phyloP scores from a whole-genome alignment of 92 coral and sea anemone species.

The Palythoa grandiflora region DNA sequence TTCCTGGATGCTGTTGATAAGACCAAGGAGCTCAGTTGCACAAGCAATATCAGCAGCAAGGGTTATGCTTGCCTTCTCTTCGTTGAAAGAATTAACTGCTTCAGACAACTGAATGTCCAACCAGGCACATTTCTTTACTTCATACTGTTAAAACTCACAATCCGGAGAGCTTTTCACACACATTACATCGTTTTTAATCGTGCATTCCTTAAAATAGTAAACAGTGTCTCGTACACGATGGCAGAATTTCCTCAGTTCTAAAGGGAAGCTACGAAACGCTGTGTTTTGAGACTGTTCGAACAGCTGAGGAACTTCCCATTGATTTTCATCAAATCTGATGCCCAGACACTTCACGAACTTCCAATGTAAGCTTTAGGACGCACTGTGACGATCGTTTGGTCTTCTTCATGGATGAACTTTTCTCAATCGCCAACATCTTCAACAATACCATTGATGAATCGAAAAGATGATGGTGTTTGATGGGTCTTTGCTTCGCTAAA shows the following conservation, averaged over 20 bases:
- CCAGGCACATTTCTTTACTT: slow-evolving; percentile 28
- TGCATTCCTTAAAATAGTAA: slow-evolving; percentile 42
- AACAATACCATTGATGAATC: slow-evolving; percentile 47
- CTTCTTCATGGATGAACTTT: slow-evolving; percentile 47
- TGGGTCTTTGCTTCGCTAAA: slow-evolving; percentile 48
- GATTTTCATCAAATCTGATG: slow-evolving; percentile 19
- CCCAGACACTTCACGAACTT: slow-evolving; percentile 37
- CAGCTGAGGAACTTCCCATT: slow-evolving; percentile 25
- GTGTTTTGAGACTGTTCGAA: slow-evolving; percentile 26
- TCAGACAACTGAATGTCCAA: slow-evolving; percentile 44
- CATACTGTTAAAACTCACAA: slow-evolving; percentile 29
- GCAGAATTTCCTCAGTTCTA: slow-evolving; percentile 43
- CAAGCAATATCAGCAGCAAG: slow-evolving; percentile 30
- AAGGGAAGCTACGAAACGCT: slow-evolving; percentile 16
- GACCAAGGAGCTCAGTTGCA: slow-evolving; percentile 32
- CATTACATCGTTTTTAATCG: slow-evolving; percentile 39
- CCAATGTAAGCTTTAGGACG: slow-evolving; percentile 53
- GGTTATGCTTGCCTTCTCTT: slow-evolving; percentile 24
- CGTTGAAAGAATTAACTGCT: slow-evolving; percentile 45
- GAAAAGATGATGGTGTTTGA: slow-evolving; percentile 71
- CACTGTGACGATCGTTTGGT: slow-evolving; percentile 48
- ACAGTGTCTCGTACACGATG: slow-evolving; percentile 31
- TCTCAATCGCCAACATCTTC: slow-evolving; percentile 51
- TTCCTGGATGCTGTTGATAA: slow-evolving; percentile 52
- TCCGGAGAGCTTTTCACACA: slow-evolving; percentile 29